Percentiles rank a stretch among this genome's conserved stretches.
Conservation (phyloP, 2,888 invertebrate genomes). For the Seladonia tumulorum region DNA sequence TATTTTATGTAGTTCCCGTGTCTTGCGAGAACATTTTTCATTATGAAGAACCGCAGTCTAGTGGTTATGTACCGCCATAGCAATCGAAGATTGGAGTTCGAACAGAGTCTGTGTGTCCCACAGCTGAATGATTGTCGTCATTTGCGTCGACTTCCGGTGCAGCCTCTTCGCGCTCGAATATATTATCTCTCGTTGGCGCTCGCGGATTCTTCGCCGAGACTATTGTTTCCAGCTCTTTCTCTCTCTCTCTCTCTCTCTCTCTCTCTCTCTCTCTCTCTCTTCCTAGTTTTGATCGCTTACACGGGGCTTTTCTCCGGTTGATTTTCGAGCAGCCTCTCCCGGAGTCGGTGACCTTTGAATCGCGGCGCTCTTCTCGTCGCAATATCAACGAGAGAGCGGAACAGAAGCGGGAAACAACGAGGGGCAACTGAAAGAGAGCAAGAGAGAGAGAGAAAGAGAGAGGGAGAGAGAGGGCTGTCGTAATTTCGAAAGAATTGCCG, state of each 20-base stretch:
- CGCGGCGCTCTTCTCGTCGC: conserved; percentile 25
- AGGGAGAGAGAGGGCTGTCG: neutral
- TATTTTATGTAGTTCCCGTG: too few species aligned
- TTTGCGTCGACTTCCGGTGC: conserved; percentile 36
- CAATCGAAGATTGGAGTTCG: neutral
- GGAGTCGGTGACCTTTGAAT: conserved; percentile 47
- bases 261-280: neutral
- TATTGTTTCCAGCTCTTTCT: conserved; percentile 28
- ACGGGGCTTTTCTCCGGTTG: conserved; percentile 24
- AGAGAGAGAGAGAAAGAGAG: neutral
- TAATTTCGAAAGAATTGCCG: conserved; percentile 9
- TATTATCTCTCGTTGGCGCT: conserved; percentile 22
- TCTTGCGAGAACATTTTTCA: neutral
- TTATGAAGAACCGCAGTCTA: neutral
- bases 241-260: too few species aligned
- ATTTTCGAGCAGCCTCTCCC: conserved; percentile 36
- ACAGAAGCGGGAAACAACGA: conserved; percentile 22
- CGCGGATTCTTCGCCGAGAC: neutral
- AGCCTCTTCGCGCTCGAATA: conserved; percentile 25
- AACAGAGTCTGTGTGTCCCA: neutral
- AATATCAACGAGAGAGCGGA: conserved; percentile 36
- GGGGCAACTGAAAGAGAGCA: conserved; percentile 11
- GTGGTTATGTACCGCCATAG: neutral
- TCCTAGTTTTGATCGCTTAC: conserved; percentile 24
- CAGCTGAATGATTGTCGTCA: conserved; percentile 22